Percentiles rank a stretch among this genome's conserved stretches.
Conservation (phyloP, 2,113 vertebrate genomes). For the Pterocles gutturalis region DNA sequence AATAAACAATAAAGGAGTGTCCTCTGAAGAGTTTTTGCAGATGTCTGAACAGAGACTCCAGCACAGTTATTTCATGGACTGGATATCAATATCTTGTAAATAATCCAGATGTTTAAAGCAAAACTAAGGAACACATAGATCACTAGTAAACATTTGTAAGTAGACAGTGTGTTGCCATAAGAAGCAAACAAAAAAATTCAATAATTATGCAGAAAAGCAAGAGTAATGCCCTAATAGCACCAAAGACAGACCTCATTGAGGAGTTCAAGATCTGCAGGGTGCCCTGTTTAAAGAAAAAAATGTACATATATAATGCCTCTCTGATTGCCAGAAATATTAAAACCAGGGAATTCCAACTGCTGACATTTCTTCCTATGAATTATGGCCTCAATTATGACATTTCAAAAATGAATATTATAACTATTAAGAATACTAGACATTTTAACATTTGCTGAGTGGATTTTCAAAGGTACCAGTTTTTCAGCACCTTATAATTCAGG, state of each 20-base stretch:
- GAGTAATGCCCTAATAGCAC: neutral
- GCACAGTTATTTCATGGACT: neutral
- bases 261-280: neutral
- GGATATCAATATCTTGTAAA: neutral
- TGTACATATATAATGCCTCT: neutral
- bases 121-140: neutral
- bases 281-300: neutral
- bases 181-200: neutral
- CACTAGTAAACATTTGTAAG: neutral
- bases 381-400: neutral
- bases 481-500: neutral
- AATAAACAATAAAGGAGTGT: neutral
- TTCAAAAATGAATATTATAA: neutral
- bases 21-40: neutral
- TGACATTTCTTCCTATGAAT: neutral
- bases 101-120: neutral
- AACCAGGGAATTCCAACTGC: neutral
- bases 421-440: neutral
- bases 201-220: neutral
- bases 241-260: neutral
- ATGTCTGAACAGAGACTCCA: neutral
- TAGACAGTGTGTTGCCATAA: neutral
- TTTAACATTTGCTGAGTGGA: neutral
- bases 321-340: neutral
- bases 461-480: neutral